Base-by-base conservation (phyloP, 2,113 vertebrate species). In the Clarias magur region DNA sequence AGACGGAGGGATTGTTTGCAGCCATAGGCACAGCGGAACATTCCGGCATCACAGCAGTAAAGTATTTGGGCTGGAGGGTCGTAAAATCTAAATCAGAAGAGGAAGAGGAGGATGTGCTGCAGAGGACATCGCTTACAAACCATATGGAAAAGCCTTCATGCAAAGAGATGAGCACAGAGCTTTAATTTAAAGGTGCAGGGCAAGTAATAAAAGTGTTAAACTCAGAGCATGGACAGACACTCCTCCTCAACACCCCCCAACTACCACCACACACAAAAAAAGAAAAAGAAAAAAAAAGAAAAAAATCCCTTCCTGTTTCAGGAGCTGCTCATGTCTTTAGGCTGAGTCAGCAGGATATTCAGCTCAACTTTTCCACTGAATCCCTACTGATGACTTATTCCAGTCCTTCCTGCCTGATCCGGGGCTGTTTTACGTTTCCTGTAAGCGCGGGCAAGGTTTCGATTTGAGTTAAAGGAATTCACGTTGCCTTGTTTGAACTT, bases 271-370 rank as follows among this genome's bases (percentile, higher is more conserved):
- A 79, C 19, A 85, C 34, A 70, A 53, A 15, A 34, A 34, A 34
- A 34, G 2, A 2, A 34, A 34, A 34, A 34, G 2, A 25, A 21
- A 63, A 76, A 53, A 48, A 56, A 21, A 13, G 9, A 70, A 53
- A 15, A 30, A 21, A 63, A 76, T 72, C 73, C 72, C 57, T 73
- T 82, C 80, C 86, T 83, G 80, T 73, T 80, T 80, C 56, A n/a
- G 65, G 65, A 53, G 56, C 27, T 59, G 84, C 70, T 30, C 72
- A 25, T 88, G 34, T 59, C 72, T 88, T 12, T 72, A 30, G 42
- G 81, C 21, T 83, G 84, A 83, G 27, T 86, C 30, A 83, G 65
- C 65, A 70, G 34, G 72, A 87, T 38, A 76, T 73, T 75, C 38
- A 75, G 54, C 54, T 72, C 30, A 2, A 25, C 85, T 81, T 67